Conservation (phyloP, 2,113 vertebrate species). For the Capra hircus region DNA sequence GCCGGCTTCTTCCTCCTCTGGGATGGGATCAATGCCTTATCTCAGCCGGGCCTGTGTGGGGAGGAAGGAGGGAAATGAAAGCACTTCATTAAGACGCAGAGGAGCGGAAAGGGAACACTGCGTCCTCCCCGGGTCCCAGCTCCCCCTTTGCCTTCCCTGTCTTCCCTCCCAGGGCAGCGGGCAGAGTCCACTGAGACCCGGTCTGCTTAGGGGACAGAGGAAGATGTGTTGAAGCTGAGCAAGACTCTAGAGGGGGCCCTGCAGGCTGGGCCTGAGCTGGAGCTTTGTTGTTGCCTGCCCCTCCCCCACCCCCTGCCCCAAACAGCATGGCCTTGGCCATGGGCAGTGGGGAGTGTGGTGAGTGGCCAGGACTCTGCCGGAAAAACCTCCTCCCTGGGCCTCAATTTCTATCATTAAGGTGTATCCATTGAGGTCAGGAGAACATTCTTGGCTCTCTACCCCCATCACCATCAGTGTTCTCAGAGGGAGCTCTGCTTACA, state of each 20-base stretch:
- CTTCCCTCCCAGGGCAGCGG: not conserved
- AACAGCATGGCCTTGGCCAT: not conserved
- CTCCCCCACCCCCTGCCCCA: not conserved
- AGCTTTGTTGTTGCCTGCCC: too few relatives aligned
- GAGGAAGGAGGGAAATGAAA: slow-evolving; percentile 67
- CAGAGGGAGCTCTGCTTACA: not conserved
- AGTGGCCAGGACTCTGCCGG: not conserved
- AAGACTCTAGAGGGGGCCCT: not conserved
- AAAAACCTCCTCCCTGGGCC: rapidly evolving
- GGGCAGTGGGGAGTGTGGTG: not conserved
- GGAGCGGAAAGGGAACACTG: slow-evolving; percentile 41
- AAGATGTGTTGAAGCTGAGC: not conserved
- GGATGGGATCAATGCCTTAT: slow-evolving; percentile 82
- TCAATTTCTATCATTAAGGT: not conserved
- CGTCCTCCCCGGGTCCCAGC: not conserved
- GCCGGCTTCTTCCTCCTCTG: slow-evolving; percentile 60
- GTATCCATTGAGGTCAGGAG: not conserved
- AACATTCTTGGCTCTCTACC: not conserved
- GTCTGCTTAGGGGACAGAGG: not conserved
- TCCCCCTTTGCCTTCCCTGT: not conserved
- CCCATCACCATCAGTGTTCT: not conserved
- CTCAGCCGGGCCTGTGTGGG: slow-evolving; percentile 59
- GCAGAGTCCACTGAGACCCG: not conserved
- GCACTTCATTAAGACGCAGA: slow-evolving; percentile 72
- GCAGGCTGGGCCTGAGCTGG: not conserved